Percentiles rank a stretch among this genome's conserved stretches.
These are phyloP conservation scores for Dolichallabes microphthalmus DNA, from an alignment of 2,113 vertebrate genomes.

Conservation along the genomic window DNA sequence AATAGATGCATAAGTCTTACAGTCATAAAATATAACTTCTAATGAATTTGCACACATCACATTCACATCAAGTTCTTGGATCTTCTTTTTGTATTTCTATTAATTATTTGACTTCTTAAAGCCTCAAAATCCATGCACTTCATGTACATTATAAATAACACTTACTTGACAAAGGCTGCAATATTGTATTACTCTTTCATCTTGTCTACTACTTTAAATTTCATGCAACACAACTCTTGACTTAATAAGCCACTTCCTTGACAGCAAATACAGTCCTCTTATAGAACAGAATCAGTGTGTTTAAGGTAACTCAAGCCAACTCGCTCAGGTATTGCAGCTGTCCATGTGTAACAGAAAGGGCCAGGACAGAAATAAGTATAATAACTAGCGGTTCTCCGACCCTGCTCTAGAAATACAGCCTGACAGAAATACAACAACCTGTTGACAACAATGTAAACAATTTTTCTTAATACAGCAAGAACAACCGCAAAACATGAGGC, in stretches of 20 bases:
- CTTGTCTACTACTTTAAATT: not conserved
- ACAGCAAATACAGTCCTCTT: not conserved
- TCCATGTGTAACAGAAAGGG: conserved; percentile 40
- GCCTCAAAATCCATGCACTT: conserved; percentile 6
- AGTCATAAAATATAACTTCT: not conserved
- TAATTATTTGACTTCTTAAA: not conserved
- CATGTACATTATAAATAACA: conserved; percentile 6
- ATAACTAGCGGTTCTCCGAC: conserved; percentile 27
- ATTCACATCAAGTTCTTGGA: not conserved
- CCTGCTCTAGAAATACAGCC: conserved; percentile 34
- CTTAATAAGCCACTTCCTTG: not conserved
- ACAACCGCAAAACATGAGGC: not conserved
- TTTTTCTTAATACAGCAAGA: not conserved
- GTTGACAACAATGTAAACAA: conserved; percentile 34
- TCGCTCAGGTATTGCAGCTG: conserved; percentile 57
- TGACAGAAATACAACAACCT: too few species aligned
- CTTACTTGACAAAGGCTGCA: conserved; percentile 30
- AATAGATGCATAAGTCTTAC: not conserved
- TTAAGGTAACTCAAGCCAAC: conserved; percentile 28
- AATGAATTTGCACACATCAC: not conserved
- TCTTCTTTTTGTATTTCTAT: not conserved
- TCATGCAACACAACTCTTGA: not conserved
- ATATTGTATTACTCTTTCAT: not conserved
- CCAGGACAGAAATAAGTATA: conserved; percentile 51
- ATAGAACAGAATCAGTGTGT: conserved; percentile 3